A percentile compares a stretch with the other conserved stretches of the same genome.
Evolutionary conservation across 1,140 invertebrate genomes (phyloP).

Genomic region (Tigriopus japonicus): DNA sequence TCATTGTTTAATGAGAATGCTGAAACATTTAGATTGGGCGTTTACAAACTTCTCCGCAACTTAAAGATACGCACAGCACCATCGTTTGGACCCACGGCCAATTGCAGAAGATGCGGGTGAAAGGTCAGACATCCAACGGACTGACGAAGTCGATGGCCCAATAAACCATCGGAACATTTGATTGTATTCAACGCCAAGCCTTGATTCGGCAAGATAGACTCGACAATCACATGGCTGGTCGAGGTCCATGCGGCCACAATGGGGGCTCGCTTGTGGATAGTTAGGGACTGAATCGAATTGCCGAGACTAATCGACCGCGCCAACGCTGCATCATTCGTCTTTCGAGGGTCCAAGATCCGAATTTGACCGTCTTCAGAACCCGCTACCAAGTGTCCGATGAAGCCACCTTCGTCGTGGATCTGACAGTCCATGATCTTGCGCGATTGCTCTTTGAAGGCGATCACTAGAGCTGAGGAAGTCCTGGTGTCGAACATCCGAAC

Average conservation of each 20-base stretch:
- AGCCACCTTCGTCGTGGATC: neutral
- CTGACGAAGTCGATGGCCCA: neutral
- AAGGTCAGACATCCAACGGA: neutral
- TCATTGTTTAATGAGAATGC: no score
- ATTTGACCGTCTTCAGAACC: constrained; percentile 1
- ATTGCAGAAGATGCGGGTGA: constrained; percentile 1
- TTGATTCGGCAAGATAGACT: neutral
- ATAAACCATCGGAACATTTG: neutral
- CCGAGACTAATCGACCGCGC: neutral
- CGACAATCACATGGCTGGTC: neutral
- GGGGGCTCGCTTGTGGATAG: neutral
- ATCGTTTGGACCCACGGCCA: neutral
- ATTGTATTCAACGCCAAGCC: neutral
- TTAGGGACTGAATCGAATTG: neutral
- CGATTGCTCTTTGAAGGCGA: neutral
- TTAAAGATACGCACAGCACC: neutral
- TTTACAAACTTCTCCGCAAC: no score
- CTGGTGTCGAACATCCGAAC: constrained; percentile 2
- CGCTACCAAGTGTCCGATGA: neutral
- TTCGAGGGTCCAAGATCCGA: constrained; percentile 1
- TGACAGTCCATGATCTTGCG: neutral
- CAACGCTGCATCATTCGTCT: neutral
- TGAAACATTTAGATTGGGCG: no score
- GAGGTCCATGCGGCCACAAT: constrained; percentile 1
- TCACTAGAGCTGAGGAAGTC: neutral